phyloP scores from a whole-genome alignment of 2,113 vertebrate species.

The Cyanocitta stelleri region DNA sequence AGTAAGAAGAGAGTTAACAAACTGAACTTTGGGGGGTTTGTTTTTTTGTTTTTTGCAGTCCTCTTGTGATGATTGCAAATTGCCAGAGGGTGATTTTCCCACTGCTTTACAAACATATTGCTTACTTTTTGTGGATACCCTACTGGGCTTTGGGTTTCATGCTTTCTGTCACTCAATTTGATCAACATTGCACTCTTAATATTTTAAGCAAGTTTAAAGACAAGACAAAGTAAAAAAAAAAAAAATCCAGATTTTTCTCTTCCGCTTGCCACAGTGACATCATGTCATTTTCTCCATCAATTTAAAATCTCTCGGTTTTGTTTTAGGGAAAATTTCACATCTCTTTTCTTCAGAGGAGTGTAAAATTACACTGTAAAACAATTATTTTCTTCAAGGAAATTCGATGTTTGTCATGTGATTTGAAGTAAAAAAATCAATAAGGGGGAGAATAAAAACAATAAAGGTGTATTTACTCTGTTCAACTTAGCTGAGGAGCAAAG shows the following conservation, averaged over 20 bases:
- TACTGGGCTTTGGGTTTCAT: background rate
- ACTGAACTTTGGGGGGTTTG: background rate
- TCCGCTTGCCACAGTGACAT: background rate
- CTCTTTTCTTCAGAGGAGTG: background rate
- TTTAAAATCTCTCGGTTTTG: background rate
- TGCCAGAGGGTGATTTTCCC: background rate
- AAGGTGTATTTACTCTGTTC: background rate
- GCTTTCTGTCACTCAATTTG: background rate
- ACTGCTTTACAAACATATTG: background rate
- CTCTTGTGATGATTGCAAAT: background rate
- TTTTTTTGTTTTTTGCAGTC: background rate
- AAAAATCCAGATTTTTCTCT: background rate
- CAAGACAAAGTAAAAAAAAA: background rate
- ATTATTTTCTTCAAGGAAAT: conserved; percentile 23
- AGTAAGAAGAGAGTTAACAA: background rate
- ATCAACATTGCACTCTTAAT: background rate
- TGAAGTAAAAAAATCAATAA: background rate
- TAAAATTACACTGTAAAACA: conserved; percentile 20
- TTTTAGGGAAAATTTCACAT: background rate
- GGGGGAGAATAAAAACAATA: background rate
- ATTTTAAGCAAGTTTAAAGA: background rate
- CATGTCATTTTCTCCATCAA: background rate
- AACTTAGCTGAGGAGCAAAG: background rate
- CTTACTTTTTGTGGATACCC: background rate
- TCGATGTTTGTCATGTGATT: background rate